A percentile compares a stretch with the other conserved stretches of the same genome.
These are phyloP conservation scores for Temnothorax unifasciatus DNA, from an alignment of 2,888 invertebrate species.

Conservation along the genomic window DNA sequence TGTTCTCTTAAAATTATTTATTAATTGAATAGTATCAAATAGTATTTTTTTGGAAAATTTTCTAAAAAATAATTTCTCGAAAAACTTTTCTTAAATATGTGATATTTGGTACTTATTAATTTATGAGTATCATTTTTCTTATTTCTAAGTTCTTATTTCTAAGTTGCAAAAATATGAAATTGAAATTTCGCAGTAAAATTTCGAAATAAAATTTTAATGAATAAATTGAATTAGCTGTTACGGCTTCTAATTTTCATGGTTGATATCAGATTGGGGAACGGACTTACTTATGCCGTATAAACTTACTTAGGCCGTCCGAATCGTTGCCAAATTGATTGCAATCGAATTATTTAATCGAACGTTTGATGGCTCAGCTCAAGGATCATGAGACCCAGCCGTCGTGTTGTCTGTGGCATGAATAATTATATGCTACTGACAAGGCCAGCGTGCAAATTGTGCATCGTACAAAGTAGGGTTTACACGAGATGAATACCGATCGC, in stretches of 20 bases:
- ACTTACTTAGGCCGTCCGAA: constrained; percentile 19
- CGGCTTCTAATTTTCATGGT: neutral
- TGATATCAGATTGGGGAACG: constrained; percentile 1
- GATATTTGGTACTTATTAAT: neutral
- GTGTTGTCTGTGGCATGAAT: constrained; percentile 40
- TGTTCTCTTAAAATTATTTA: neutral
- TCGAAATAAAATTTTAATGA: neutral
- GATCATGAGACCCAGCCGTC: constrained; percentile 79
- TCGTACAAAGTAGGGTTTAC: neutral
- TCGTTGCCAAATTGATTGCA: constrained; percentile 68
- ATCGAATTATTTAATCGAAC: constrained; percentile 80
- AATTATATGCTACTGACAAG: constrained; percentile 28
- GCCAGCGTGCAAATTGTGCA: neutral
- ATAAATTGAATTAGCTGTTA: constrained; percentile 1
- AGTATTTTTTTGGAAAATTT: neutral
- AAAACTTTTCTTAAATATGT: neutral
- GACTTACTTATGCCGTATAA: neutral
- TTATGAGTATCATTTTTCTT: neutral
- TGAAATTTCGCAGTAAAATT: neutral
- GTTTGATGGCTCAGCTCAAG: constrained; percentile 76
- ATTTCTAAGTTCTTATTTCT: neutral
- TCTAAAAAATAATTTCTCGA: constrained; percentile 3
- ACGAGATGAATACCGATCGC: neutral
- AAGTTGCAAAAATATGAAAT: neutral
- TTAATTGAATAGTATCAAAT: neutral